These are phyloP conservation scores for Neolamprologus fasciatus DNA, from an alignment of 2,113 vertebrate genomes.

Conservation along the genomic window DNA sequence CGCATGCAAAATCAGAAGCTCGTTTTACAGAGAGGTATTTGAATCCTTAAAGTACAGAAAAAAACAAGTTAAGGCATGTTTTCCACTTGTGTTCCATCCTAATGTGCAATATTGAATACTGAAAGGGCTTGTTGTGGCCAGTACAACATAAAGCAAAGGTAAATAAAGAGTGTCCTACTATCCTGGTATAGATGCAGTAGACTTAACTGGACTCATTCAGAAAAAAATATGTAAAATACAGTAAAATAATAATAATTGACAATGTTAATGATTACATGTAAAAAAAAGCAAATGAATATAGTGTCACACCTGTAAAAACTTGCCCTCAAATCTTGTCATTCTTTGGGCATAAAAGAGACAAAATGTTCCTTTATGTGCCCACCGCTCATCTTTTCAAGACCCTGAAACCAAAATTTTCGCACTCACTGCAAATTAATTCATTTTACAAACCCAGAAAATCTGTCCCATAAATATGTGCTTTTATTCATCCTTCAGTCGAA, in stretches of 20 bases:
- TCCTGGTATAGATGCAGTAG: background rate
- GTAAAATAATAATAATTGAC: background rate
- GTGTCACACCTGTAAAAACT: background rate
- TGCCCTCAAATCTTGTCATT: background rate
- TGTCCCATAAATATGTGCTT: conserved; percentile 24
- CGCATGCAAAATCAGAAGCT: background rate
- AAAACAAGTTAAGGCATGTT: background rate
- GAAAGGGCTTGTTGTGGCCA: background rate
- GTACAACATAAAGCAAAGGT: background rate
- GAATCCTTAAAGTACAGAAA: background rate
- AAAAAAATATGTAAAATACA: background rate
- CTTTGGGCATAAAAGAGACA: background rate
- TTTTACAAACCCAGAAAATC: conserved; percentile 25
- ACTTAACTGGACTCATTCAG: background rate
- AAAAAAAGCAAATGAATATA: background rate
- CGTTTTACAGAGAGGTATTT: background rate
- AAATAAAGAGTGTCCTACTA: background rate
- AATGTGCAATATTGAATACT: background rate
- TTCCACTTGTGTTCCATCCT: background rate
- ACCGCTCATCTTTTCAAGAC: background rate
- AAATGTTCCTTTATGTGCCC: background rate
- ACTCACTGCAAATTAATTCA: conserved; percentile 27
- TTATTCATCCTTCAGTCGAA: background rate
- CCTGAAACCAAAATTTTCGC: background rate
- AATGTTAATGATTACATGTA: background rate